Evolutionary conservation across 2,888 invertebrate genomes (phyloP).

Genomic region (Melinaea menophilus): DNA sequence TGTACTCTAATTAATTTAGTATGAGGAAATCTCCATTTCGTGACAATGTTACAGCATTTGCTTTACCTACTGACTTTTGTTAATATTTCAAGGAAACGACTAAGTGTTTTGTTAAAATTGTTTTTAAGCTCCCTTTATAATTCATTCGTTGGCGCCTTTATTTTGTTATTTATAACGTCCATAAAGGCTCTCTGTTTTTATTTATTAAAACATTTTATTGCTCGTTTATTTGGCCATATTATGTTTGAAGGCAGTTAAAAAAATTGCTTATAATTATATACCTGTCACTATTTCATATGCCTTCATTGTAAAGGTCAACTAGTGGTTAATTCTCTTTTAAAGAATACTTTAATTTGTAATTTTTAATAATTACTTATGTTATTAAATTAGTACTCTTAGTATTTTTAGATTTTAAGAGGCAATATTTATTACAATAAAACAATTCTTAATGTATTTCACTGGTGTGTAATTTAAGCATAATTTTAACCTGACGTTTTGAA

Average conservation of each 20-base stretch:
- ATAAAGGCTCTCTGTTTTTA: conserved; percentile 18
- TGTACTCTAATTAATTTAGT: conserved; percentile 68
- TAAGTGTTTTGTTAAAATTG: conserved; percentile 41
- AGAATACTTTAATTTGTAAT: too few species aligned
- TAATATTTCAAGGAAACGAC: conserved; percentile 46
- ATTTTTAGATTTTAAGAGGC: too few species aligned
- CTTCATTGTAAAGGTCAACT: too few species aligned
- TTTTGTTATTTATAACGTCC: conserved; percentile 34
- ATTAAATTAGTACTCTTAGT: too few species aligned
- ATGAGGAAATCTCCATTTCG: conserved; percentile 68
- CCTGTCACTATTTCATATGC: too few species aligned
- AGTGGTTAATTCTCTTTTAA: too few species aligned
- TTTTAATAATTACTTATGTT: too few species aligned
- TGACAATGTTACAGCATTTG: conserved; percentile 63
- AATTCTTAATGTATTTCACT: too few species aligned
- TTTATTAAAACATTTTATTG: conserved; percentile 7
- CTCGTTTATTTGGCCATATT: not conserved
- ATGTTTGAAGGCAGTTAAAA: not conserved
- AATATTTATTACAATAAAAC: too few species aligned
- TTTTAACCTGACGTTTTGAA: too few species aligned
- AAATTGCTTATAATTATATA: too few species aligned
- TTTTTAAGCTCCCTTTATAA: conserved; percentile 40
- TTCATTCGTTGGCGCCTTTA: conserved; percentile 32
- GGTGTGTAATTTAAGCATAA: too few species aligned
- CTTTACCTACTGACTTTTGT: conserved; percentile 52